These are phyloP conservation scores for Brienomyrus brachyistius DNA, from an alignment of 2,113 vertebrate genomes.

Conservation along the genomic window DNA sequence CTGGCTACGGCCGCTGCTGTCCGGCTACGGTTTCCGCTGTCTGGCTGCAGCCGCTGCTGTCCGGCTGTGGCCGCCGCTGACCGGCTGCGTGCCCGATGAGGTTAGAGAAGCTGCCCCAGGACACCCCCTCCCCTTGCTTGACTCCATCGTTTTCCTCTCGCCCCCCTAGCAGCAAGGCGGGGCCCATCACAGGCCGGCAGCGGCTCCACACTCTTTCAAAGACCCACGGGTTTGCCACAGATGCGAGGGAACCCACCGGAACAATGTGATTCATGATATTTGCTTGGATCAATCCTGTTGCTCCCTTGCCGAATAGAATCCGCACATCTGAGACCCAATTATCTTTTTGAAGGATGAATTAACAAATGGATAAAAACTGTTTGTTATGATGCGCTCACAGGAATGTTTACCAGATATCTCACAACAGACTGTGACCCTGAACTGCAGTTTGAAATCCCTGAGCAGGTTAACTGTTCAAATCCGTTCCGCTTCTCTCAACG, in stretches of 20 bases:
- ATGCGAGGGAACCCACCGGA: not conserved
- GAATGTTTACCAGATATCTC: not conserved
- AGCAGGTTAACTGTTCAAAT: slow-evolving; percentile 1
- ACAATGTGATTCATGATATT: slow-evolving; percentile 7
- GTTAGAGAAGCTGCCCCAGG: not conserved
- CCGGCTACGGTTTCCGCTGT: no score
- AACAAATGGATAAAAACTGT: slow-evolving; percentile 1
- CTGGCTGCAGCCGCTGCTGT: not conserved
- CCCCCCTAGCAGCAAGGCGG: not conserved
- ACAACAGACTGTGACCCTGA: slow-evolving; percentile 6
- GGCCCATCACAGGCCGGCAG: no score
- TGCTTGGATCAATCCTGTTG: not conserved
- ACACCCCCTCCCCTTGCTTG: not conserved
- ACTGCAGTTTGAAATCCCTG: not conserved
- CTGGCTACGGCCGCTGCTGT: not conserved
- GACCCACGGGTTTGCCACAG: not conserved
- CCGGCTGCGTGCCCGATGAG: not conserved
- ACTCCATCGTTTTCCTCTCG: not conserved
- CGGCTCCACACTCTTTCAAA: not conserved
- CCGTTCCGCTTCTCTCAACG: not conserved
- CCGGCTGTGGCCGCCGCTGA: no score
- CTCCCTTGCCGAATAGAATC: not conserved
- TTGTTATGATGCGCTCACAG: not conserved
- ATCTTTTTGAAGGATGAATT: slow-evolving; percentile 8
- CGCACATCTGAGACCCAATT: not conserved